Evolutionary conservation across 53 echinoderm and acorn worm species (phyloP).

Genomic region (Arbacia lixula): DNA sequence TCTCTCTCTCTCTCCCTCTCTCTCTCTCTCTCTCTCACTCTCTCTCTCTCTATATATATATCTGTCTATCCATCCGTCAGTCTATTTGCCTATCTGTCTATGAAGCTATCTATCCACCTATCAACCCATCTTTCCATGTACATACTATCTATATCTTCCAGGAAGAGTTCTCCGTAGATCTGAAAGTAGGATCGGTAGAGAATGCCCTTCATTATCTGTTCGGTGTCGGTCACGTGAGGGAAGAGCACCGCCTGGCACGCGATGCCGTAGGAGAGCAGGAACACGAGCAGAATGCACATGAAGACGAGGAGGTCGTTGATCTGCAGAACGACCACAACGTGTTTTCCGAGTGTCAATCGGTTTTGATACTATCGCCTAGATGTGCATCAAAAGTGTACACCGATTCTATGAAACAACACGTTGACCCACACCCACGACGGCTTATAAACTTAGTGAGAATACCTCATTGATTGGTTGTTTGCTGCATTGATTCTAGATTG

Average conservation of each 20-base stretch:
- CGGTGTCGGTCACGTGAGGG: constrained; percentile 49
- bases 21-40: not conserved
- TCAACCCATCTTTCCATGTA: not conserved
- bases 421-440: no score
- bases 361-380: no score
- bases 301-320: constrained; percentile 76
- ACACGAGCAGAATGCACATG: constrained; percentile 76
- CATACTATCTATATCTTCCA: constrained; percentile 64
- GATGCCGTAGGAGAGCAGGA: constrained; percentile 84
- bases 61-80: not conserved
- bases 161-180: constrained; percentile 86
- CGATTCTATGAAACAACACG: no score
- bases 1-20: not conserved
- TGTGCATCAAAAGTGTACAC: no score
- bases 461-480: no score
- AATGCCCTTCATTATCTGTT: constrained; percentile 56
- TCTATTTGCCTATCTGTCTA: not conserved
- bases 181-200: constrained; percentile 87
- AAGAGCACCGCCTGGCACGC: constrained; percentile 75
- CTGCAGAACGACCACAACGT: constrained; percentile 61
- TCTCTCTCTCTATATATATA: no score
- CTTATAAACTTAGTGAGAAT: no score
- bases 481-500: no score
- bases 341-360: no score
- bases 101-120: not conserved